These are phyloP conservation scores for Lateolabrax maculatus DNA, from an alignment of 2,797 vertebrate species.

Conservation along the genomic window DNA sequence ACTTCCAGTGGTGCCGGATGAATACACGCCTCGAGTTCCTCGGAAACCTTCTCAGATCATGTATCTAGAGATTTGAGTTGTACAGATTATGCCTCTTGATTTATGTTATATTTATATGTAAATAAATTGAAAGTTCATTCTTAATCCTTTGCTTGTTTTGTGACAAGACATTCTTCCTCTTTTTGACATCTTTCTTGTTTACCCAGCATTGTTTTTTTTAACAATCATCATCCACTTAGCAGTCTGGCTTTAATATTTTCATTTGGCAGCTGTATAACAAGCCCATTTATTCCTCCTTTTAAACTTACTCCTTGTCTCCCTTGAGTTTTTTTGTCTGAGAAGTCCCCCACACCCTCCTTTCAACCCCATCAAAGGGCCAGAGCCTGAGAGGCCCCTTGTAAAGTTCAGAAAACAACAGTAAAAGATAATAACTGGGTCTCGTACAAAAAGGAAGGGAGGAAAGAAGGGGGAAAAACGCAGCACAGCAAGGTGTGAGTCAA, in stretches of 20 bases:
- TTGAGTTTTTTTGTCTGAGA: constrained; percentile 44
- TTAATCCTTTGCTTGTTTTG: constrained; percentile 49
- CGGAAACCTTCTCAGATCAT: constrained; percentile 63
- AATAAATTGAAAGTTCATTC: constrained; percentile 31
- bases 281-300: constrained; percentile 57
- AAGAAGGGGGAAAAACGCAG: constrained; percentile 15
- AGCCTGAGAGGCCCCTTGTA: constrained; percentile 78
- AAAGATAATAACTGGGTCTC: constrained; percentile 80
- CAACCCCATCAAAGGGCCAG: constrained; percentile 75
- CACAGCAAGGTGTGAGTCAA: constrained; percentile 70
- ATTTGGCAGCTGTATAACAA: constrained; percentile 68
- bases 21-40: constrained; percentile 69
- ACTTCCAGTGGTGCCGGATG: constrained; percentile 82
- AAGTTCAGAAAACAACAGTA: constrained; percentile 84
- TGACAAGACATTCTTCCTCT: constrained; percentile 31
- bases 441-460: constrained; percentile 50
- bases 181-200: constrained; percentile 47
- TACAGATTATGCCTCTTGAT: constrained; percentile 39
- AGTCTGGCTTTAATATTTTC: constrained; percentile 73
- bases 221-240: constrained; percentile 37
- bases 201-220: constrained; percentile 13
- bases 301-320: constrained; percentile 44
- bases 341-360: constrained; percentile 61
- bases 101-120: constrained; percentile 45
- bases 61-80: constrained; percentile 47